Evolutionary conservation across 2,113 vertebrate species (phyloP).

Genomic region (Gila orcuttii): DNA sequence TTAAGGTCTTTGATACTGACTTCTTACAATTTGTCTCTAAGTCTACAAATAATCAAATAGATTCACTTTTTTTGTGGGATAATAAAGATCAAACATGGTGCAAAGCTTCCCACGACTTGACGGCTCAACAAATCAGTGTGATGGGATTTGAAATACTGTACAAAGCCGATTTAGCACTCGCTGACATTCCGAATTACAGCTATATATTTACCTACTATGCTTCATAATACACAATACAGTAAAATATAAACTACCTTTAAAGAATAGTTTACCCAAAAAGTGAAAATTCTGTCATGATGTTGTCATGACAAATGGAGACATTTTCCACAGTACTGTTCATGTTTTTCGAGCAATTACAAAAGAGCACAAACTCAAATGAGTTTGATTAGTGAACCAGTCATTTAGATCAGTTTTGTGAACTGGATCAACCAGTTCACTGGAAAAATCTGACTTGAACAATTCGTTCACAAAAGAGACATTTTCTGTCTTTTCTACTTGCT

Average conservation of each 20-base stretch:
- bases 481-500: neutral
- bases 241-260: neutral
- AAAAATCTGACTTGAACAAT: neutral
- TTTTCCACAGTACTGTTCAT: neutral
- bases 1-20: no score
- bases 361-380: neutral
- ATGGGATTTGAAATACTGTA: neutral
- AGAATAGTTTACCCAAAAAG: no score
- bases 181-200: neutral
- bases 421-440: neutral
- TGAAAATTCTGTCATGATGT: neutral
- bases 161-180: neutral
- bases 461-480: neutral
- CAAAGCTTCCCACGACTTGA: neutral
- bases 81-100: neutral
- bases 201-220: neutral
- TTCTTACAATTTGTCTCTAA: neutral
- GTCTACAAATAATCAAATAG: neutral
- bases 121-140: neutral
- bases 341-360: neutral
- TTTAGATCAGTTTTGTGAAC: neutral
- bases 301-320: neutral
- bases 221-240: neutral
- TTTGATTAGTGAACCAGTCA: neutral
- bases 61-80: neutral